Base-by-base conservation (phyloP, 2,888 invertebrate genomes). In the Oligia strigilis region DNA sequence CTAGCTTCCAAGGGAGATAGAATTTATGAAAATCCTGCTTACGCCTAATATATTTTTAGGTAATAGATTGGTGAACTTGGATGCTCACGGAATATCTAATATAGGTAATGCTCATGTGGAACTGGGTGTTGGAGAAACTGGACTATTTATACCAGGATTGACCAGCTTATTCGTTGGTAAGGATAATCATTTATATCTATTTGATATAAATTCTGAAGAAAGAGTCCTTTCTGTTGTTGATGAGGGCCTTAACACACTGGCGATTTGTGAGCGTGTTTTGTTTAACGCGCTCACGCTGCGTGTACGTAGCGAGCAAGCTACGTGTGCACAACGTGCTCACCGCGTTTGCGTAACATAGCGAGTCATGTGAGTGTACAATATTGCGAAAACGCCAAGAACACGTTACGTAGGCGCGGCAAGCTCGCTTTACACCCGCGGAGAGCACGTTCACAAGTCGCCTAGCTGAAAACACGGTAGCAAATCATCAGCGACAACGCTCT, bases 41-140 rank as follows among this genome's bases (percentile, higher is more conserved):
- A 83, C 58, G 40, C 1, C 52, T 77, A 60, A 67, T 17, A 72
- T 40, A 80, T 70, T 91, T 92, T 81, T 90, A 96, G 96, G 94
- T n/a, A 95, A 93, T 84, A 92, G 91, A 49, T 87, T 88, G 65
- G 89, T 96, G 83, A 94, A 93, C 86, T 78, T 96, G 72, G 93
- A 95, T 83, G 93, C 94, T 36, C 88, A 90, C 14, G 96, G 96
- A 86, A 94, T 96, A 90, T 95, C 96, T 64, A 96, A 96, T 90
- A 89, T 96, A 84, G 96, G 96, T 1, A 93, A 92, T 89, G 92
- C 93, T 49, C 92, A 91, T 46, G 73, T 96, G 46, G 92, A 94
- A 65, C 72, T 96, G 58, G 93, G 88, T 1, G 89, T 93, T 9
- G 93, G 88, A 55, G 92, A 95, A 9, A 93, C 92, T 19, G 91